Evolutionary conservation across 2,888 invertebrate genomes (phyloP).

Genomic region (Clostera curtula): DNA sequence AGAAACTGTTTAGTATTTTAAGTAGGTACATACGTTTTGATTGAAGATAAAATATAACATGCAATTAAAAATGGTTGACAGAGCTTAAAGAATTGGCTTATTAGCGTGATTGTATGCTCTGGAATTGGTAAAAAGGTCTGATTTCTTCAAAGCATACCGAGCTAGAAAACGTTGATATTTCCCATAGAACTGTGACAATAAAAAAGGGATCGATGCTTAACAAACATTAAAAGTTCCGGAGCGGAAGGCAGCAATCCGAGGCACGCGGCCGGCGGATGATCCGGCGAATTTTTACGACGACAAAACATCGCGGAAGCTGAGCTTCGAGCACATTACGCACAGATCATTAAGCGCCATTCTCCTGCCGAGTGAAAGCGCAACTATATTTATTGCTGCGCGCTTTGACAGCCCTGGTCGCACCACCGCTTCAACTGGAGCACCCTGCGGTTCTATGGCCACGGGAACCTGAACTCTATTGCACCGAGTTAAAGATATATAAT

Average conservation of each 20-base stretch:
- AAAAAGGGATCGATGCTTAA: slow-evolving; percentile 17
- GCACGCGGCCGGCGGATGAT: slow-evolving; percentile 30
- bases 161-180: not conserved
- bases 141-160: too few species aligned
- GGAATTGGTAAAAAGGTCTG: too few species aligned
- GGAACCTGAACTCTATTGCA: slow-evolving; percentile 6
- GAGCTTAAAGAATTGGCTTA: too few species aligned
- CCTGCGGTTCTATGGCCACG: slow-evolving; percentile 9
- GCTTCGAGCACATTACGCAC: slow-evolving; percentile 59
- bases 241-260: slow-evolving; percentile 35
- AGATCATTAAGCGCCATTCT: slow-evolving; percentile 62
- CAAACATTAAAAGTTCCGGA: slow-evolving; percentile 23
- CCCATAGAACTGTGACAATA: slow-evolving; percentile 3
- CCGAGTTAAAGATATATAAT: too few species aligned
- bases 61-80: too few species aligned
- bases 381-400: slow-evolving; percentile 62
- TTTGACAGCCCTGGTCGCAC: slow-evolving; percentile 51
- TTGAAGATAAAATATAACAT: too few species aligned
- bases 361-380: slow-evolving; percentile 45
- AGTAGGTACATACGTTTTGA: too few species aligned
- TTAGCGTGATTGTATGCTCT: too few species aligned
- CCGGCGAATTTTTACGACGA: slow-evolving; percentile 53
- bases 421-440: slow-evolving; percentile 13
- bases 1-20: too few species aligned
- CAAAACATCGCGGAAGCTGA: slow-evolving; percentile 66